Conservation (phyloP, 2,888 invertebrate species). For the Rotaria macrura region DNA sequence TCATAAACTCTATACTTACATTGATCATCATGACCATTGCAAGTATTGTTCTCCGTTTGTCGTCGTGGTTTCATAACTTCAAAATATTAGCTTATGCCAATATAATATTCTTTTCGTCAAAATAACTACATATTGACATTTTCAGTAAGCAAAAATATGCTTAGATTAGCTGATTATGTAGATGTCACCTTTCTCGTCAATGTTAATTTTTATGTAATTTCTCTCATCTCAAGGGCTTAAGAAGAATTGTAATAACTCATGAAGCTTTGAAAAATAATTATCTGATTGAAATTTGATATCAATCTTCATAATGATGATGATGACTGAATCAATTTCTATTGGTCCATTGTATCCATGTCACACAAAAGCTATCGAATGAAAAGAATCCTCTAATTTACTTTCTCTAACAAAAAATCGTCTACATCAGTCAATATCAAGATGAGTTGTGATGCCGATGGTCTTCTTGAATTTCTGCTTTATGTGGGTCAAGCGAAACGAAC, state of each 20-base stretch:
- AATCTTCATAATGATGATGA: no score
- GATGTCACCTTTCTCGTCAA: neutral
- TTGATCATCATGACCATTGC: neutral
- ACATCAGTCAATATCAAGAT: neutral
- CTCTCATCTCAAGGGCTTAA: no score
- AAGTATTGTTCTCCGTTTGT: neutral
- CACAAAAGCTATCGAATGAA: no score
- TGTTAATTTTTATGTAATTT: no score
- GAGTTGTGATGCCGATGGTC: slow-evolving; percentile 16
- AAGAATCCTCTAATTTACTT: no score
- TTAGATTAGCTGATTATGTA: neutral
- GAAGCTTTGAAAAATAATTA: no score
- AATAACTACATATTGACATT: no score
- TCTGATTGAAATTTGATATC: no score
- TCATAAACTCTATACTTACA: neutral
- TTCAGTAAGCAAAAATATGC: neutral
- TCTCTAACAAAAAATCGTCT: neutral
- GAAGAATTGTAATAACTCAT: no score
- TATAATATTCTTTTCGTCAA: no score
- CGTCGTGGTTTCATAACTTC: neutral
- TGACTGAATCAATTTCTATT: neutral
- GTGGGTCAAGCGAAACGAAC: slow-evolving; percentile 38
- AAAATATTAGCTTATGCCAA: no score
- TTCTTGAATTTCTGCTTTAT: slow-evolving; percentile 30
- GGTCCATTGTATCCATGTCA: neutral